These are phyloP conservation scores for Lasioglossum malachurum DNA, from an alignment of 2,888 invertebrate genomes.

Conservation along the genomic window DNA sequence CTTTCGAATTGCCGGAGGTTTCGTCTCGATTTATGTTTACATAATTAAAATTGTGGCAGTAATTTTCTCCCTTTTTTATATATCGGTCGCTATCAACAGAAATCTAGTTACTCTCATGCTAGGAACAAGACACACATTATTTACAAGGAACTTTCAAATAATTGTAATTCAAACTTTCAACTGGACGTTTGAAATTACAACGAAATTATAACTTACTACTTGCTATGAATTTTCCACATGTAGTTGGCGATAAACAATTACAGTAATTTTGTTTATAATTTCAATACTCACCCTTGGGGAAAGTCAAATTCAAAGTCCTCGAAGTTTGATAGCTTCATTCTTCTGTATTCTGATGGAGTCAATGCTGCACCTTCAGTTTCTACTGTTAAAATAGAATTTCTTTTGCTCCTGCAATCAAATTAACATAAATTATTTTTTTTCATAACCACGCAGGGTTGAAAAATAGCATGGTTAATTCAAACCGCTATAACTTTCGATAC, in stretches of 20 bases:
- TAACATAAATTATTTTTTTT: neutral
- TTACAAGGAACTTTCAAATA: neutral
- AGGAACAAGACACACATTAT: neutral
- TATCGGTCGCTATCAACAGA: conserved; percentile 27
- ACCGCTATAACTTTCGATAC: neutral
- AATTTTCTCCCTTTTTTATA: conserved; percentile 11
- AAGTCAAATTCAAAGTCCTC: conserved; percentile 51
- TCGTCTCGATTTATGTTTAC: conserved; percentile 29
- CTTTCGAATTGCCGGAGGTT: conserved; percentile 25
- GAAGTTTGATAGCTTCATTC: conserved; percentile 61
- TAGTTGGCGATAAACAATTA: neutral
- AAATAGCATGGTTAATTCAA: neutral
- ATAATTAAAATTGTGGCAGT: conserved; percentile 25
- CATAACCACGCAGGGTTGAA: neutral
- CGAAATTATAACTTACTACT: neutral
- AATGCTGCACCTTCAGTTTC: conserved; percentile 77
- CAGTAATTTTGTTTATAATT: neutral
- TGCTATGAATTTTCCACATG: neutral
- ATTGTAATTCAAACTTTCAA: neutral
- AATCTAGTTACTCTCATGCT: neutral
- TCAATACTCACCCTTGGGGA: conserved; percentile 34
- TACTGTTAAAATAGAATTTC: conserved; percentile 55
- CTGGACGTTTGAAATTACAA: neutral
- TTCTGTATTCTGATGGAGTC: conserved; percentile 78
- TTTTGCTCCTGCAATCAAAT: conserved; percentile 34